Conservation (phyloP, 2,113 vertebrate species). For the Cyphomyrus discorhynchus region DNA sequence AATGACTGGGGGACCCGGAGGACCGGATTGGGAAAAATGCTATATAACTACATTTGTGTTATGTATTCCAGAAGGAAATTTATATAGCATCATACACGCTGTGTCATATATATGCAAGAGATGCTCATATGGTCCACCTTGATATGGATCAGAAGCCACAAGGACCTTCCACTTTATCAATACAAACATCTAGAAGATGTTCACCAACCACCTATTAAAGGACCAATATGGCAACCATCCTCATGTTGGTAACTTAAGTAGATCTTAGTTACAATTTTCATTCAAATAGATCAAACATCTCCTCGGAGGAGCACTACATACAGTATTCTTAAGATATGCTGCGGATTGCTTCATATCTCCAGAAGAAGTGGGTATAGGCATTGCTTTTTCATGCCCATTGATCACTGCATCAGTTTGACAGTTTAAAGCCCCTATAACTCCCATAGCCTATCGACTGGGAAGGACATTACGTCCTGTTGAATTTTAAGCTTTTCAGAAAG, state of each 20-base stretch:
- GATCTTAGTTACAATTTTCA: background rate
- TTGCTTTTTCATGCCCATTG: background rate
- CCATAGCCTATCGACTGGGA: background rate
- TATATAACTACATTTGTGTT: background rate
- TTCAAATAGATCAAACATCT: background rate
- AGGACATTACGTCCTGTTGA: background rate
- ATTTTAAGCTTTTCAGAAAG: background rate
- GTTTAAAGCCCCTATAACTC: background rate
- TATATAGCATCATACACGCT: background rate
- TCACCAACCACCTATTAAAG: background rate
- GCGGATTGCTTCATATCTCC: background rate
- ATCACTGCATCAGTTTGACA: background rate
- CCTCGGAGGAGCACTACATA: background rate
- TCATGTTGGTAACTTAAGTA: background rate
- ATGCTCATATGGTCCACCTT: background rate
- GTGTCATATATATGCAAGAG: background rate
- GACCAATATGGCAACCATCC: background rate
- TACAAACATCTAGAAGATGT: background rate
- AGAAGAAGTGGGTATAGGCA: background rate
- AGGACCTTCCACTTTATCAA: background rate
- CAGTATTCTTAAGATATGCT: background rate
- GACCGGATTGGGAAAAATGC: background rate
- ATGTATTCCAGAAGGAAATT: background rate
- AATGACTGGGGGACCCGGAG: background rate
- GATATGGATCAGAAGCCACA: background rate